Percentiles rank a stretch among this genome's conserved stretches.
Evolutionary conservation across 1,140 invertebrate species (phyloP).

Genomic region (Melitaea cinxia): DNA sequence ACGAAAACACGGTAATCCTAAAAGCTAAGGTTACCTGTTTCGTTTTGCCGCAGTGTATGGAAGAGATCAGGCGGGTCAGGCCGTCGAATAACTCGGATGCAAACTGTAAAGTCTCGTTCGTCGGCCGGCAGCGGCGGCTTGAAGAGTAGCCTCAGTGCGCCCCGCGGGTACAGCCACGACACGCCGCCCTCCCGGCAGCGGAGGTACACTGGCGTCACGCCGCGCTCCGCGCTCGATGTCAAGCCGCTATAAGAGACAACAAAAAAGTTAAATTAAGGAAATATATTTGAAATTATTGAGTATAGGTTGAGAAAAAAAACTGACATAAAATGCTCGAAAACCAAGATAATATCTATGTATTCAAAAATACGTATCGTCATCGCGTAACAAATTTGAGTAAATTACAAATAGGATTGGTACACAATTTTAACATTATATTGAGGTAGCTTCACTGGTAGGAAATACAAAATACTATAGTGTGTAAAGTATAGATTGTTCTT

Average conservation of each 20-base stretch:
- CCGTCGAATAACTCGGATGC: constrained; percentile 83
- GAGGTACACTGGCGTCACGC: constrained; percentile 89
- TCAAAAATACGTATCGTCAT: too few species aligned
- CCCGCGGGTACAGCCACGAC: constrained; percentile 88
- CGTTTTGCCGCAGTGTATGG: constrained; percentile 52
- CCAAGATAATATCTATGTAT: too few species aligned
- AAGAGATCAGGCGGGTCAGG: constrained; percentile 74
- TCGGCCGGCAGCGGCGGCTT: constrained; percentile 82
- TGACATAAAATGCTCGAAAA: too few species aligned
- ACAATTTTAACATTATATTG: too few species aligned
- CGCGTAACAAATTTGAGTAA: too few species aligned
- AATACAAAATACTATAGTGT: too few species aligned
- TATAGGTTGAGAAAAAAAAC: too few species aligned
- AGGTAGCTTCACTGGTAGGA: too few species aligned
- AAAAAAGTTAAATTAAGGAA: neutral
- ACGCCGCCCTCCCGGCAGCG: constrained; percentile 87
- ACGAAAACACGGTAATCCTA: neutral
- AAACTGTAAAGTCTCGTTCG: constrained; percentile 86
- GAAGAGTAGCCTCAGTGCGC: constrained; percentile 87
- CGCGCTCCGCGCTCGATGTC: constrained; percentile 77
- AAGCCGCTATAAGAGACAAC: constrained; percentile 81
- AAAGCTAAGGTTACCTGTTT: constrained; percentile 52
- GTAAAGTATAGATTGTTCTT: too few species aligned
- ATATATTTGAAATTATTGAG: too few species aligned
- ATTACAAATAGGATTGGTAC: too few species aligned